phyloP scores from a whole-genome alignment of 1,140 invertebrate species.

The Coenobita brevimanus region DNA sequence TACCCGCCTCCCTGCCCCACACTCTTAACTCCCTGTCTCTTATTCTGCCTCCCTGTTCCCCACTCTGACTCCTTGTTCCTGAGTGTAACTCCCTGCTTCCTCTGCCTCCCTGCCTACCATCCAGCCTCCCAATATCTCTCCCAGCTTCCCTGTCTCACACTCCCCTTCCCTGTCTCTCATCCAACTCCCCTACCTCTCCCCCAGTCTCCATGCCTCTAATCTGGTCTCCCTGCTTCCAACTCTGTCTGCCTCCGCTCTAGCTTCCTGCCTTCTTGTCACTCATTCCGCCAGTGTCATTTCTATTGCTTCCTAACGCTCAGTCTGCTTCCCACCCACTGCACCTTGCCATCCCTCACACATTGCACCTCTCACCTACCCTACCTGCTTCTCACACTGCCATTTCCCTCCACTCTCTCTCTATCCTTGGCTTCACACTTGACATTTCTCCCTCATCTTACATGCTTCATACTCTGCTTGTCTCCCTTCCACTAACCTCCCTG shows the following conservation, averaged over 20 bases:
- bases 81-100: not conserved
- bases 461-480: no score
- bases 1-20: not conserved
- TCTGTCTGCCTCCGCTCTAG: no score
- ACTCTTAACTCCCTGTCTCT: not conserved
- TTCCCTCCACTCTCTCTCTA: not conserved
- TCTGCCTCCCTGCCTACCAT: not conserved
- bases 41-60: not conserved
- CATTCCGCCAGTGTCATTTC: no score
- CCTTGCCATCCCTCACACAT: not conserved
- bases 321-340: not conserved
- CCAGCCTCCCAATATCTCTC: not conserved
- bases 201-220: not conserved
- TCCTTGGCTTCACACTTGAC: not conserved
- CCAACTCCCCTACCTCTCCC: not conserved
- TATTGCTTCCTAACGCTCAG: no score
- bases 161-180: not conserved
- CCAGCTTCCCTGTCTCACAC: not conserved
- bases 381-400: not conserved
- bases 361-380: not conserved
- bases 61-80: not conserved
- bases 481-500: no score
- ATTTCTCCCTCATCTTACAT: not conserved
- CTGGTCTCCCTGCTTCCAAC: no score
- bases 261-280: no score